Base-by-base conservation (phyloP, 1,140 invertebrate species). In the Drosophila arizonae region DNA sequence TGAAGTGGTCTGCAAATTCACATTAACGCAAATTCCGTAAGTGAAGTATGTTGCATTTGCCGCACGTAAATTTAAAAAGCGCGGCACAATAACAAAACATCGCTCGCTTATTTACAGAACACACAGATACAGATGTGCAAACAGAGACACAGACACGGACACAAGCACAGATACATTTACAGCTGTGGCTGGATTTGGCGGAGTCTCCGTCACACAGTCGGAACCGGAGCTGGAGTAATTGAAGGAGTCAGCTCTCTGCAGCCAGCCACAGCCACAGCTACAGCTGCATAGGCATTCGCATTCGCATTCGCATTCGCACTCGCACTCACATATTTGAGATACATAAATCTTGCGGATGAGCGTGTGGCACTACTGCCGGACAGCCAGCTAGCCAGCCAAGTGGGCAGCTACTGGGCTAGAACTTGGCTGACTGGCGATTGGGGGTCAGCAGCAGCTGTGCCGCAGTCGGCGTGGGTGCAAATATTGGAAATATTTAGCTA, bases 21-120 rank as follows among this genome's bases (percentile, higher is more conserved):
- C 84, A 88, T 88, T 88, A 88, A 88, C 85, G 84, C 84, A 88
- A 88, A 88, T 88, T 88, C 84, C 84, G 84, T 80, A 88, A 88
- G 84, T 88, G 84, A 88, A 88, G 84, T 89, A 88, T 88, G 84
- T 88, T 88, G 85, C 84, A 88, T 88, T 88, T 88, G 77, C 84
- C 77, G 84, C 74, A 89, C 84, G 84, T 88, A 89, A 88, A 88
- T 88, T 88, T 80, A 84, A 89, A 88, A 88, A 84, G 79, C 84
- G 84, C 73, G 82, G 77, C 79, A 77, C 84, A 88, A 87, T 88
- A 84, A 87, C 81, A 85, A 85, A 85, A 86, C 84, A 88, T 65
- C 61, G 41, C 39, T 76, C 66, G 80, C 80, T 66, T 81, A 81
- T 75, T 72, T 58, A 64, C 48, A 43, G 26, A 61, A 43, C 11